A percentile compares a stretch with the other conserved stretches of the same genome.
phyloP scores from a whole-genome alignment of 2,888 invertebrate species.

The Napeogenes sylphis region DNA sequence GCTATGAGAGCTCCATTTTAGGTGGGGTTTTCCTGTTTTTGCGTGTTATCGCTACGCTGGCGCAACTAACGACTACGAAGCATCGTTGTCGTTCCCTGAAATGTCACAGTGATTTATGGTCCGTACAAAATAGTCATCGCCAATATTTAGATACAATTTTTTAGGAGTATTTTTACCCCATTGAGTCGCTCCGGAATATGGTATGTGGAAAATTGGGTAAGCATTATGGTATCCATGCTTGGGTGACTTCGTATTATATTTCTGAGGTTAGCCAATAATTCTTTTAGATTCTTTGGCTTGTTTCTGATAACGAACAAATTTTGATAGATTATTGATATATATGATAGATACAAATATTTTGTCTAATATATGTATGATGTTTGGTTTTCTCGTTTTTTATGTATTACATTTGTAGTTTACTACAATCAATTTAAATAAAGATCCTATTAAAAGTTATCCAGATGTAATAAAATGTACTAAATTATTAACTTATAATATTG shows the following conservation, averaged over 20 bases:
- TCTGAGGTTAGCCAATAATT: background rate
- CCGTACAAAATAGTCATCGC: slow-evolving; percentile 39
- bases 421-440: too few species aligned
- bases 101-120: slow-evolving; percentile 66
- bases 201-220: slow-evolving; percentile 29
- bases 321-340: too few species aligned
- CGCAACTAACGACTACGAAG: slow-evolving; percentile 37
- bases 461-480: too few species aligned
- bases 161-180: slow-evolving; percentile 27
- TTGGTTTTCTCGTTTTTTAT: too few species aligned
- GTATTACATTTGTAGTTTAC: too few species aligned
- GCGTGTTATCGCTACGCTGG: slow-evolving; percentile 35
- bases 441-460: too few species aligned
- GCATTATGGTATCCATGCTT: slow-evolving; percentile 22
- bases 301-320: too few species aligned
- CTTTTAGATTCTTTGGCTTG: too few species aligned
- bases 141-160: slow-evolving; percentile 38
- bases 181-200: slow-evolving; percentile 16
- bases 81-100: slow-evolving; percentile 39
- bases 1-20: slow-evolving; percentile 24
- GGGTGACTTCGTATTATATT: background rate
- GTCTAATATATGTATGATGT: too few species aligned
- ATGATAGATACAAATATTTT: too few species aligned
- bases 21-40: slow-evolving; percentile 38
- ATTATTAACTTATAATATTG: too few species aligned